Evolutionary conservation across 2,797 vertebrate genomes (phyloP).

Genomic region (Garrulus glandarius): DNA sequence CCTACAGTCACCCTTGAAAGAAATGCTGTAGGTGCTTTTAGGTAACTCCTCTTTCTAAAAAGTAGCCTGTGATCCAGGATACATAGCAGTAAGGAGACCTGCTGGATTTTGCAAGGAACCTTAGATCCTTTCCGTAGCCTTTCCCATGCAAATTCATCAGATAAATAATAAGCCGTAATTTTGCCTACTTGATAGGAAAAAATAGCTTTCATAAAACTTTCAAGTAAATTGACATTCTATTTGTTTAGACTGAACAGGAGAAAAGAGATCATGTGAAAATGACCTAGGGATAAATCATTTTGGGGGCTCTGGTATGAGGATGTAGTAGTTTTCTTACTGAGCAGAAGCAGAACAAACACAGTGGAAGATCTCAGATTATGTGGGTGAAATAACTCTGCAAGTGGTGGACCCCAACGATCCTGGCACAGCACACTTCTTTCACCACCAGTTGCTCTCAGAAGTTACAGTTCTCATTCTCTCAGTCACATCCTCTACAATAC

Average conservation of each 20-base stretch:
- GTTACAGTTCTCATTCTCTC: neutral
- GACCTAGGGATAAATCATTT: neutral
- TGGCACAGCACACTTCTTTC: neutral
- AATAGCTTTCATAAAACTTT: neutral
- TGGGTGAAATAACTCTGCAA: neutral
- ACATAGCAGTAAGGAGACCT: neutral
- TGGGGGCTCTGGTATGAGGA: fast-evolving
- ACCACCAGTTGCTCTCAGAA: neutral
- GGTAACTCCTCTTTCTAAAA: neutral
- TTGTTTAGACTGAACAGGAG: neutral
- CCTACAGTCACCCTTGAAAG: neutral
- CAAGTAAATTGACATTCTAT: neutral
- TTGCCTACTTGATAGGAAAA: neutral
- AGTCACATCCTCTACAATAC: neutral
- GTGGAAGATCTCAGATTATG: neutral
- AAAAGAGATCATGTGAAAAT: neutral
- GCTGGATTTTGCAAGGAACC: neutral
- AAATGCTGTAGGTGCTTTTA: neutral
- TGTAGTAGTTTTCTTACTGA: neutral
- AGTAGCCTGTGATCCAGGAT: neutral
- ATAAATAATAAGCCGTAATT: neutral
- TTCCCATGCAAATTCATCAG: neutral
- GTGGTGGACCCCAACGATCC: fast-evolving
- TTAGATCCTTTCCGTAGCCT: neutral
- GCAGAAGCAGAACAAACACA: neutral